Base-by-base conservation (phyloP, 1,140 invertebrate species). In the Drosophila parvula region DNA sequence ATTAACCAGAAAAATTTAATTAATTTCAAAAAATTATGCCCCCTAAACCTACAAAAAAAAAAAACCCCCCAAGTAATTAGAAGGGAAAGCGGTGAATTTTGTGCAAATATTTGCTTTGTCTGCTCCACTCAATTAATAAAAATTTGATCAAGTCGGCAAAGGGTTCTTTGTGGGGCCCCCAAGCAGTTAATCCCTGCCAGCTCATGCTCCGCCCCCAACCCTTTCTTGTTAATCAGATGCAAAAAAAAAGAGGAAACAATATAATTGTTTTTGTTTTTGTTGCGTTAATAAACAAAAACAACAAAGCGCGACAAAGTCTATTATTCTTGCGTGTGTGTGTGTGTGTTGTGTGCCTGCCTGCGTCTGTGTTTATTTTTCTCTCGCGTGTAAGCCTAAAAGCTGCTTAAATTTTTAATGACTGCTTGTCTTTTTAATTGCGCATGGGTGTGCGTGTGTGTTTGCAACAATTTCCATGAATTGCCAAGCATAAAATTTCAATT, bases 351-450 rank as follows among this genome's bases (percentile, higher is more conserved):
- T 27, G 27, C n/a, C n/a, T 32, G 50, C 22, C 22, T 18, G 50
- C 51, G 32, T 36, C 38, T 55, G 58, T 61, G 69, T 78, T 55
- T 70, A 62, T 57, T 56, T 68, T 73, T 59, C 63, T 81, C 47
- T 62, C 41, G 57, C 76, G 68, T 78, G 77, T 88, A 88, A 88
- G 84, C 84, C 80, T 78, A 88, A 88, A 89, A 88, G 84, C 84
- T 83, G 84, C 84, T 88, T 88, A 89, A 73, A 89, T 89, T 88
- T 88, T 89, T 88, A 88, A 83, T 88, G 84, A 80, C 78, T 88
- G 80, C 84, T 80, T 88, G 84, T 89, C 69, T 83, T 89, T 83
- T 88, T 89, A 89, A 88, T 88, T 88, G 84, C 83, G 43, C 79
- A 60, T 64, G 59, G 79, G 61, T 51, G 48, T 27, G 45, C 51